Base-by-base conservation (phyloP, 2,113 vertebrate species). In the Melanocharis versteri region DNA sequence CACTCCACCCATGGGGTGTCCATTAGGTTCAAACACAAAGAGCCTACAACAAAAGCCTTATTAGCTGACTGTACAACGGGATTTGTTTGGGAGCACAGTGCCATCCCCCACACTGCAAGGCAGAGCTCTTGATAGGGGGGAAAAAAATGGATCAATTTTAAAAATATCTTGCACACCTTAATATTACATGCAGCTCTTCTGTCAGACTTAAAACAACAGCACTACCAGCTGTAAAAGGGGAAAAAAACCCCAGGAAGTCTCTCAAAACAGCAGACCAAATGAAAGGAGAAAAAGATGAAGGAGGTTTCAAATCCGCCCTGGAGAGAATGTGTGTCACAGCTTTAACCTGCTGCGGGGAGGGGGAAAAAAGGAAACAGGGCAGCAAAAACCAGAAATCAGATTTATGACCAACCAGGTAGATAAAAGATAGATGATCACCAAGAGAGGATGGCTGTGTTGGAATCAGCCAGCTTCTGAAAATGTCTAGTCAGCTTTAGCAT, bases 381-480 rank as follows among this genome's bases (percentile, higher is more conserved):
- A 83, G n/a, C 60, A 88, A 54, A 82, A 73, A 71, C 16, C 78
- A 87, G 83, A 62, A 88, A 86, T 72, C 72, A 73, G 48, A 76
- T 89, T 81, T 84, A 60, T 19, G 83, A 77, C 30, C 66, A 84
- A 35, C 23, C 60, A 91, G 72, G 76, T 66, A 73, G 88, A 72
- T 70, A 85, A 93, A 83, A 93, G 68, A 58, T 10, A 72, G 44
- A 73, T 28, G 64, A 86, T 79, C 69, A 80, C 48, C 48, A 47
- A 86, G 90, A 11, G 5, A 45, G 19, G 28, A 81, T 6, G 54
- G 66, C 37, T 86, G 24, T 50, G 57, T 65, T 92, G 81, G 89
- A 92, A 92, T 54, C 56, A 57, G 48, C 37, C 56, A 78, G 45
- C 90, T 92, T 78, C 83, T 82, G 83, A 93, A 95, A 94, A 83